Evolutionary conservation across 2,113 vertebrate species (phyloP).

Genomic region (Cephalopterus ornatus): DNA sequence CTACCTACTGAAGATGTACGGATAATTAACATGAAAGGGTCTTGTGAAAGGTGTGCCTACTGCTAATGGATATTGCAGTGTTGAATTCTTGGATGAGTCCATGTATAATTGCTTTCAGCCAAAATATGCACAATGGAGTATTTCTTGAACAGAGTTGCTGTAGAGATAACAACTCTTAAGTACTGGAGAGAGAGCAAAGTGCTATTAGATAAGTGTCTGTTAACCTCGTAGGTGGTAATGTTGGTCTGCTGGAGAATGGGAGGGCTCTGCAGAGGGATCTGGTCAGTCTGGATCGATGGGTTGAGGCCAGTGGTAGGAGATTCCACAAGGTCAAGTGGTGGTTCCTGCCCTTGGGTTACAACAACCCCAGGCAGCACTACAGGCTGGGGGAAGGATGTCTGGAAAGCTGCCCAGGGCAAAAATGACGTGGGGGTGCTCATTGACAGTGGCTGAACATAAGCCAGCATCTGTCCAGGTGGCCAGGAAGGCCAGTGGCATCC

Average conservation of each 20-base stretch:
- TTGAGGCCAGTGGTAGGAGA: no score
- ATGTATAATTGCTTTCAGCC: background rate
- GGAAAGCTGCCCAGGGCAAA: background rate
- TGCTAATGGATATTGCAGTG: background rate
- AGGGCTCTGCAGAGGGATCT: background rate
- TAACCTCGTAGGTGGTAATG: fast-evolving
- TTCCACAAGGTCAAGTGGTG: background rate
- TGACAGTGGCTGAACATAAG: fast-evolving
- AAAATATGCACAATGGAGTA: background rate
- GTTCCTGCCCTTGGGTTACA: background rate
- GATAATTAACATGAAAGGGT: background rate
- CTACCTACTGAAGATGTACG: background rate
- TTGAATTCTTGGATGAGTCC: background rate
- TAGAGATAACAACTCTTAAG: background rate
- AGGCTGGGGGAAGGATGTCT: background rate
- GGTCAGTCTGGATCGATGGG: background rate
- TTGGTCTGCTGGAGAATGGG: background rate
- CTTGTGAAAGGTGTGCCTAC: background rate
- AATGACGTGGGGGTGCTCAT: background rate
- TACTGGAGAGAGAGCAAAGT: background rate
- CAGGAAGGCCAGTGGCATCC: no score
- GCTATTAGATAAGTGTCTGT: background rate
- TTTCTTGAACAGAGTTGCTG: background rate
- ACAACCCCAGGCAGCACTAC: background rate
- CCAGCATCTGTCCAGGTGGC: background rate